Evolutionary conservation across 1,140 invertebrate species (phyloP).

Genomic region (Zaprionus africanus): DNA sequence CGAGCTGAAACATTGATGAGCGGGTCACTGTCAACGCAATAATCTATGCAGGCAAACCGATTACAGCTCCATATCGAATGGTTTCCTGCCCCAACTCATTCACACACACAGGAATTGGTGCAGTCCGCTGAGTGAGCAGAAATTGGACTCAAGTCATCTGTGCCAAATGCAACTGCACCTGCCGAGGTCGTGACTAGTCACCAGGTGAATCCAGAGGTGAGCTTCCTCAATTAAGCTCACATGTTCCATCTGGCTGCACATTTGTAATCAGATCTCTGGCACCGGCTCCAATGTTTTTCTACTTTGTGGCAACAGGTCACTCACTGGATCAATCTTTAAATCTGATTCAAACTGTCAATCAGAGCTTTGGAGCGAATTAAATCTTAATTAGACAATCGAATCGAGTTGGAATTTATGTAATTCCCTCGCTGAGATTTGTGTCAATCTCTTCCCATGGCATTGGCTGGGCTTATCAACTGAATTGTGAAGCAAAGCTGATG

Average conservation of each 20-base stretch:
- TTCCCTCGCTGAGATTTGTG: constrained; percentile 14
- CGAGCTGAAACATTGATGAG: constrained; percentile 27
- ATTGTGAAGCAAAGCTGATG: constrained; percentile 54
- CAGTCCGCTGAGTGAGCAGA: neutral
- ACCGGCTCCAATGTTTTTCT: constrained; percentile 4
- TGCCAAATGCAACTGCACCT: constrained; percentile 33
- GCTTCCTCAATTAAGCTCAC: constrained; percentile 22
- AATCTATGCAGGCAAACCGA: neutral
- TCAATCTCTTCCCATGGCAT: constrained; percentile 22
- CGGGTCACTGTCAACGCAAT: neutral
- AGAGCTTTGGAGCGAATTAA: neutral
- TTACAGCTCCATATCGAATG: neutral
- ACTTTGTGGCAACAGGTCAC: constrained; percentile 10
- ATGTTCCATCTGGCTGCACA: constrained; percentile 28
- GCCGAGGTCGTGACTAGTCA: neutral
- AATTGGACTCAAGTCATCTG: constrained; percentile 52
- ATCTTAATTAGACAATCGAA: neutral
- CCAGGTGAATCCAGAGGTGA: constrained; percentile 30
- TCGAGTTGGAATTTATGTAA: constrained; percentile 1
- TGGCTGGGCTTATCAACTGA: constrained; percentile 13
- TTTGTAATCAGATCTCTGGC: constrained; percentile 4
- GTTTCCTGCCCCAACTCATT: neutral
- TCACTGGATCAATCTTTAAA: constrained; percentile 8
- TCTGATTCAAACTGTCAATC: neutral
- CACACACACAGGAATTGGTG: too few relatives aligned